A percentile compares a stretch with the other conserved stretches of the same genome.
phyloP scores from a whole-genome alignment of 2,888 invertebrate species.

The Apodemia duryi region DNA sequence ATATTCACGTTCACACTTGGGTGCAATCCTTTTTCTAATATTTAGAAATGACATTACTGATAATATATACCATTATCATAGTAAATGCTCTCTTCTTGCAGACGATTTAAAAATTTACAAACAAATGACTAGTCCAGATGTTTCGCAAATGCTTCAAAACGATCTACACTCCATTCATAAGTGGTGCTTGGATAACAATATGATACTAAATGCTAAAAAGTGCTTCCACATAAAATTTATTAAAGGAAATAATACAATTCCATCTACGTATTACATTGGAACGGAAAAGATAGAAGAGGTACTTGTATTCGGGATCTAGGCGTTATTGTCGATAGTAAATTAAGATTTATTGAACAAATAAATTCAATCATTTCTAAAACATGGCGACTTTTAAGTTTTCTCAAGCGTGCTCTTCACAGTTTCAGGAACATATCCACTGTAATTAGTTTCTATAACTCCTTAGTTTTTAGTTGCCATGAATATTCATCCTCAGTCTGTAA shows the following conservation, averaged over 20 bases:
- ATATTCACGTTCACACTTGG: no score
- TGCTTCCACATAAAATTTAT: background rate
- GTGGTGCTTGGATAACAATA: background rate
- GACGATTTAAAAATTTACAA: no score
- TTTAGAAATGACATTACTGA: no score
- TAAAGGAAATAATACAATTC: background rate
- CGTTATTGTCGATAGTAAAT: background rate
- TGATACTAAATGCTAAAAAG: constrained; percentile 1
- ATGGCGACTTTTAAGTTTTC: background rate
- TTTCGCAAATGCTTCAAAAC: no score
- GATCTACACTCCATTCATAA: background rate
- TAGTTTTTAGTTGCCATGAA: no score
- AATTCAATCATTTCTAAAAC: background rate
- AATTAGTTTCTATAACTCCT: no score
- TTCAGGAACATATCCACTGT: no score
- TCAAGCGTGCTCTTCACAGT: background rate
- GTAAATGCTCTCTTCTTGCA: no score
- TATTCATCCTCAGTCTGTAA: no score
- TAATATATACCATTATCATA: no score
- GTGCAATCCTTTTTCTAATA: no score
- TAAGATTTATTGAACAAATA: background rate
- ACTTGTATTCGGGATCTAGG: background rate
- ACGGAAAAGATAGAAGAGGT: background rate
- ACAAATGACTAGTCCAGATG: no score
- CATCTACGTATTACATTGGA: background rate